Percentiles rank a stretch among this genome's conserved stretches.
Conservation (phyloP, 2,797 vertebrate species). For the Synanceia verrucosa region DNA sequence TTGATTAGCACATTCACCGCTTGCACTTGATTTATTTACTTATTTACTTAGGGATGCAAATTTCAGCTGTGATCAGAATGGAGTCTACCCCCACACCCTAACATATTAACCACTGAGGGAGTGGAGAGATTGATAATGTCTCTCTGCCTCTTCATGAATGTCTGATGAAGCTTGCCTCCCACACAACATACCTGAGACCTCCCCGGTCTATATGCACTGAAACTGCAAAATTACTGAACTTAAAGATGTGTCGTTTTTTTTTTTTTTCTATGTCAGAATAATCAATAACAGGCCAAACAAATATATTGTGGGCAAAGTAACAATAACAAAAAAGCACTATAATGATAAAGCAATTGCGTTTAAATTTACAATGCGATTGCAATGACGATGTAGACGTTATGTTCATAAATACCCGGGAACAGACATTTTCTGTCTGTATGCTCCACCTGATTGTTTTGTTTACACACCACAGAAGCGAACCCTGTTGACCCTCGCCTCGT, state of each 20-base stretch:
- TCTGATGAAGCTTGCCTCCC: slow-evolving; percentile 78
- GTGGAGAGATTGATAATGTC: slow-evolving; percentile 84
- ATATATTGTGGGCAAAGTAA: background rate
- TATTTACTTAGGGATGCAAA: slow-evolving; percentile 90
- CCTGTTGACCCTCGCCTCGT: slow-evolving; percentile 51
- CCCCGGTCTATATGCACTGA: slow-evolving; percentile 30
- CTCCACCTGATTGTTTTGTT: slow-evolving; percentile 51
- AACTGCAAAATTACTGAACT: slow-evolving; percentile 20
- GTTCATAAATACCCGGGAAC: slow-evolving; percentile 17
- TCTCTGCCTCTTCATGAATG: slow-evolving; percentile 84
- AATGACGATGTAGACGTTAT: slow-evolving; percentile 10
- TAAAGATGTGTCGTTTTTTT: slow-evolving; percentile 8
- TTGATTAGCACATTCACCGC: slow-evolving; percentile 86
- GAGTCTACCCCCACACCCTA: slow-evolving; percentile 72
- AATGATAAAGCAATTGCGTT: slow-evolving; percentile 5
- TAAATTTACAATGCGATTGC: background rate
- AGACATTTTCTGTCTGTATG: slow-evolving; percentile 40
- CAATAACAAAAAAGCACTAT: background rate
- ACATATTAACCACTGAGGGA: slow-evolving; percentile 78
- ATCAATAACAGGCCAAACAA: background rate
- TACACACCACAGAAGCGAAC: slow-evolving; percentile 54
- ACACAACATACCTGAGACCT: slow-evolving; percentile 56
- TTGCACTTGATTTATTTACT: slow-evolving; percentile 88
- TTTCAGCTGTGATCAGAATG: slow-evolving; percentile 83
- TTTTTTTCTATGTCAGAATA: slow-evolving; percentile 8